A percentile compares a stretch with the other conserved stretches of the same genome.
Conservation (phyloP, 1,140 invertebrate genomes). For the Pogonomyrmex californicus region DNA sequence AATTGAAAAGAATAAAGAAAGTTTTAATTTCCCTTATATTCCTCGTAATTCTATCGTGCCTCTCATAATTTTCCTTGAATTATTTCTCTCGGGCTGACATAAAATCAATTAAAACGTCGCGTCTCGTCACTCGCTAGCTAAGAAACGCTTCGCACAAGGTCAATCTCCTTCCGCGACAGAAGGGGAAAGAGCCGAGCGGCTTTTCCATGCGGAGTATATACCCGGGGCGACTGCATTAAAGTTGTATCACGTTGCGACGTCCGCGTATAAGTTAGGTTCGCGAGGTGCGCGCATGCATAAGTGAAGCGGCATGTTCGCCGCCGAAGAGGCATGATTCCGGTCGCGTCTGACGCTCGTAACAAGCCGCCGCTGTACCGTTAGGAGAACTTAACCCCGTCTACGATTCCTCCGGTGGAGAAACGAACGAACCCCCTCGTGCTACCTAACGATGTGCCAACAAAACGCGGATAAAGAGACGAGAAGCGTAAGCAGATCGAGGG, state of each 20-base stretch:
- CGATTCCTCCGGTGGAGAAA: slow-evolving; percentile 58
- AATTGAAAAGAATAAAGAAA: neutral
- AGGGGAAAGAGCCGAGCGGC: slow-evolving; percentile 42
- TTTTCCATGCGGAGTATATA: slow-evolving; percentile 54
- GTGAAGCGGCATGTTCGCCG: slow-evolving; percentile 63
- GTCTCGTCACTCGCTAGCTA: slow-evolving; percentile 30
- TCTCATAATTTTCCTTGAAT: neutral
- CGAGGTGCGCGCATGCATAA: slow-evolving; percentile 65
- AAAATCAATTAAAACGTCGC: slow-evolving; percentile 48
- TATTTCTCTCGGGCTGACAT: slow-evolving; percentile 20
- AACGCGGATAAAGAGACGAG: slow-evolving; percentile 82
- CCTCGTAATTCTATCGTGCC: slow-evolving; percentile 6
- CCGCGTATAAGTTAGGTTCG: slow-evolving; percentile 58
- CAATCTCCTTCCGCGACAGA: slow-evolving; percentile 52
- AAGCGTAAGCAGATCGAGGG: slow-evolving; percentile 84
- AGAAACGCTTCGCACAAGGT: slow-evolving; percentile 45
- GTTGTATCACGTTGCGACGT: slow-evolving; percentile 63
- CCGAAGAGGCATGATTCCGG: slow-evolving; percentile 81
- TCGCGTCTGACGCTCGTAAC: slow-evolving; percentile 84
- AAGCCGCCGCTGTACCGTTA: slow-evolving; percentile 73
- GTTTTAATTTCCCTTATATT: neutral
- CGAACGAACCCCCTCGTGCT: slow-evolving; percentile 78
- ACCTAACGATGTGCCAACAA: slow-evolving; percentile 86
- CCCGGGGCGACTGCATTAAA: slow-evolving; percentile 52
- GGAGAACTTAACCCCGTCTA: slow-evolving; percentile 56